phyloP scores from a whole-genome alignment of 2,797 vertebrate genomes.

The Pitangus sulphuratus region DNA sequence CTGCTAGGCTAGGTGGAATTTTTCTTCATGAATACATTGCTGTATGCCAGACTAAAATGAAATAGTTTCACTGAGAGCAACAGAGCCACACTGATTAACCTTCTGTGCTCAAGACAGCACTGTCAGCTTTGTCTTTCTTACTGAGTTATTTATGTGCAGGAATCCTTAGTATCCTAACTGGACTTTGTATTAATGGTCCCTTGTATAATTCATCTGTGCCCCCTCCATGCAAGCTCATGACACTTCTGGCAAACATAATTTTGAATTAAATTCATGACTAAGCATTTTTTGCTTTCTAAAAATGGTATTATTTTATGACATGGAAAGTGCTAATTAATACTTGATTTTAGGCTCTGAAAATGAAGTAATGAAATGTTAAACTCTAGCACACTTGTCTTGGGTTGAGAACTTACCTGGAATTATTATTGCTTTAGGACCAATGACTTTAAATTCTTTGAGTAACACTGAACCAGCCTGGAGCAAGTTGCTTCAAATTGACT shows the following conservation, averaged over 20 bases:
- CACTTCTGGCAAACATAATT: neutral
- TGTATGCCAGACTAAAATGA: neutral
- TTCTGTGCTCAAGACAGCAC: neutral
- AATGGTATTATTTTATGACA: neutral
- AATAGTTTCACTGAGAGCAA: neutral
- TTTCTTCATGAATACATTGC: slow-evolving; percentile 26
- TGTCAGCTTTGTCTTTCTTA: slow-evolving; percentile 17
- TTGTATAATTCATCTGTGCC: neutral
- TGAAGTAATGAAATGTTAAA: neutral
- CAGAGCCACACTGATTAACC: neutral
- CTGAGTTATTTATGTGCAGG: neutral
- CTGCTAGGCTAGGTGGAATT: slow-evolving; percentile 11
- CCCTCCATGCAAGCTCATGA: neutral
- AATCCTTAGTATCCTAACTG: neutral
- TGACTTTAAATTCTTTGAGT: neutral
- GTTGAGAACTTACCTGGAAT: neutral
- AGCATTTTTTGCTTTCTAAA: neutral
- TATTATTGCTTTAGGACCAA: neutral
- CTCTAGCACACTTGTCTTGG: neutral
- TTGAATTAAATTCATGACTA: neutral
- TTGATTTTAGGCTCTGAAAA: slow-evolving; percentile 1
- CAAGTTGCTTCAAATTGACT: neutral
- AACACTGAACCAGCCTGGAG: neutral
- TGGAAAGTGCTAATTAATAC: neutral
- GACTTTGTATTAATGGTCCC: neutral